Base-by-base conservation (phyloP, 2,113 vertebrate genomes). In the Fulmarus glacialis region DNA sequence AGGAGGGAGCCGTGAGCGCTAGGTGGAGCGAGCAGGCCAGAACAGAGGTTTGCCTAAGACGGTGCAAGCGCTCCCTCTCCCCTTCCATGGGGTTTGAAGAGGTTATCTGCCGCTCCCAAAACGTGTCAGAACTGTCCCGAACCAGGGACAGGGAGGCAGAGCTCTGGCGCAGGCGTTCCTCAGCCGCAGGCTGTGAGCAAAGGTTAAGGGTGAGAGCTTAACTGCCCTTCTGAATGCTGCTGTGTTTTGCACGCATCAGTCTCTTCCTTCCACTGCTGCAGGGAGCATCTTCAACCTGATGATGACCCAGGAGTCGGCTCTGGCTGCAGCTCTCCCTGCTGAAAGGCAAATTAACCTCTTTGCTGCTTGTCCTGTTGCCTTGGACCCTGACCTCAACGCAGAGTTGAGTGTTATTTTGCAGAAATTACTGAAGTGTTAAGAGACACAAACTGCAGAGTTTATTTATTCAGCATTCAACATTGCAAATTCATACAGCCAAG, bases 301-400 rank as follows among this genome's bases (percentile, higher is more conserved):
- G 4, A 2, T 0, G 1, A 17, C 1, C 1, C 1, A 6, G 13
- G 43, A 6, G 20, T 4, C 1, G 0, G 42, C n/a, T 27, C n/a
- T 9, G 29, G 23, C 32, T 24, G 17, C 19, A 3, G 16, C 53
- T 30, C 16, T 16, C 23, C 48, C 47, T 7, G 6, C 0, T 1
- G 1, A 10, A 36, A 12, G 38, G 38, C 22, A 36, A 9, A 10
- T 4, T 0, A 12, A 30, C 15, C 6, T 11, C 56, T 19, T 27
- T 14, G 48, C 45, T 12, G 40, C 40, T 62, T 6, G 1, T 9
- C 5, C 27, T 6, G 21, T 8, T 15, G 4, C 29, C 27, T 43
- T 20, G 7, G 11, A 8, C 27, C 36, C 63, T 9, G 55, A 10
- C 22, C 48, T 53, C 29, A 12, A 1, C 1, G 1, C 4, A 0